These are phyloP conservation scores for Phaetusa simplex DNA, from an alignment of 2,113 vertebrate species.

Conservation along the genomic window DNA sequence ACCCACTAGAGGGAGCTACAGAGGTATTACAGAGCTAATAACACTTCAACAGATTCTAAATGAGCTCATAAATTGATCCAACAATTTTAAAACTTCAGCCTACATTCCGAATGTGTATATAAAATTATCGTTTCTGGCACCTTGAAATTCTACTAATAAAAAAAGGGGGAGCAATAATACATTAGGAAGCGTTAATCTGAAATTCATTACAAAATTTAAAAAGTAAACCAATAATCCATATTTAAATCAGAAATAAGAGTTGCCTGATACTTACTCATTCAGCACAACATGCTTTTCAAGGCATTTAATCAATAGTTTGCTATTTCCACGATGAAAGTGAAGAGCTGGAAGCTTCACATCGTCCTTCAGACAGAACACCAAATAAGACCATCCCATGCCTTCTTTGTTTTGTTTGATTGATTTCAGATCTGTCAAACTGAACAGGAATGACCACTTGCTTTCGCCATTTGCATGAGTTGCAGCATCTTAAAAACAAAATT, in stretches of 20 bases:
- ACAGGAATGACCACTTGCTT: constrained; percentile 89
- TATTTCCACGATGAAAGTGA: constrained; percentile 95
- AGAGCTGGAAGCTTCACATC: constrained; percentile 84
- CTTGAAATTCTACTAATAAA: neutral
- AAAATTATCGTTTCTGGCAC: neutral
- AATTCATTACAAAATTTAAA: neutral
- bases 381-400: constrained; percentile 88
- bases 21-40: fast-evolving
- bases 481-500: constrained; percentile 78
- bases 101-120: neutral
- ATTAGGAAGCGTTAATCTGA: neutral
- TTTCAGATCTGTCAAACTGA: constrained; percentile 87
- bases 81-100: neutral
- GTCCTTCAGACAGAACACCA: constrained; percentile 89
- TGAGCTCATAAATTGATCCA: neutral
- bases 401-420: constrained; percentile 88
- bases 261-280: constrained; percentile 84
- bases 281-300: constrained; percentile 87
- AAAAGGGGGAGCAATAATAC: neutral
- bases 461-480: constrained; percentile 75
- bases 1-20: neutral
- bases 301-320: constrained; percentile 84
- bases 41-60: neutral
- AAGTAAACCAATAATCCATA: neutral
- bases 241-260: constrained; percentile 8